A percentile compares a stretch with the other conserved stretches of the same genome.
Evolutionary conservation across 2,797 vertebrate genomes (phyloP).

Genomic region (Synaphobranchus kaupii): DNA sequence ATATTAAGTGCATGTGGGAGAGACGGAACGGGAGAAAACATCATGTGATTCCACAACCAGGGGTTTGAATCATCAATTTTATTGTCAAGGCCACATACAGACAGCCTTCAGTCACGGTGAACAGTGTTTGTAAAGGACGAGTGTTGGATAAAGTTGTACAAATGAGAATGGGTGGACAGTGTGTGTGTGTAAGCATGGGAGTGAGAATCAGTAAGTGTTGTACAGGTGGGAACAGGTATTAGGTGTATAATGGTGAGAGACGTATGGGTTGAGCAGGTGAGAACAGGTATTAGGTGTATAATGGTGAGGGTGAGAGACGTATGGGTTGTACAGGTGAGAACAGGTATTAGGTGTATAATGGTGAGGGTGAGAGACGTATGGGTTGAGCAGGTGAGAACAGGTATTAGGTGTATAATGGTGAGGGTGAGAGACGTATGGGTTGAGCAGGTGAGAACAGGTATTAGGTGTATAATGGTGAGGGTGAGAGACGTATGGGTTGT

Average conservation of each 20-base stretch:
- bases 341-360: background rate
- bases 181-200: background rate
- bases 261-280: background rate
- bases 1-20: background rate
- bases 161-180: background rate
- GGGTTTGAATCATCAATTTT: constrained; percentile 23
- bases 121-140: constrained; percentile 16
- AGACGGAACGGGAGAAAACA: background rate
- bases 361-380: background rate
- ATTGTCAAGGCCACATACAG: constrained; percentile 27
- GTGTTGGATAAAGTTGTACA: background rate
- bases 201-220: background rate
- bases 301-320: background rate
- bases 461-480: background rate
- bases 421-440: background rate
- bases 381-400: background rate
- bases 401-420: background rate
- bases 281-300: background rate
- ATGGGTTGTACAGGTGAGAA: background rate
- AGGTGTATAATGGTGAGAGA: background rate
- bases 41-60: background rate
- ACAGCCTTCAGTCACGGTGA: constrained; percentile 21
- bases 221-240: background rate
- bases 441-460: background rate
- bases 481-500: background rate